A percentile compares a stretch with the other conserved stretches of the same genome.
These are phyloP conservation scores for Sternarchorhynchus goeldii DNA, from an alignment of 2,797 vertebrate genomes.

Conservation along the genomic window DNA sequence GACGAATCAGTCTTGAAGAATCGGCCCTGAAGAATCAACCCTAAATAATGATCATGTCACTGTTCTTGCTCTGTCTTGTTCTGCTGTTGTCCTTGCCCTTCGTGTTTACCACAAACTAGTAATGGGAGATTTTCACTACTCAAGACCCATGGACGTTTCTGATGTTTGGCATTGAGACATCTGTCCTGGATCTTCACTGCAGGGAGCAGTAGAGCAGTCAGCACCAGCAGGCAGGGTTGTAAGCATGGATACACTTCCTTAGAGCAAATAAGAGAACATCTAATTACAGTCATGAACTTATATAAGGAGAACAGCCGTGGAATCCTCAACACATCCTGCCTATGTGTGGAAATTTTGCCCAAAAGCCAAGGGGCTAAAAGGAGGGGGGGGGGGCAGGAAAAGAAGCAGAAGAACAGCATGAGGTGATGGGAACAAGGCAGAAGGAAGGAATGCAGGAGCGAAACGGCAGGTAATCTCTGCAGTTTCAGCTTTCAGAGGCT, in stretches of 20 bases:
- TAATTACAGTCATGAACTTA: slow-evolving; percentile 59
- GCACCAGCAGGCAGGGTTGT: neutral
- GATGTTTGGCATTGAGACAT: neutral
- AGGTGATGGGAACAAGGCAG: neutral
- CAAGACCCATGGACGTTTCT: too few species aligned
- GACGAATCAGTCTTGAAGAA: neutral
- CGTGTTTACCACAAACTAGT: neutral
- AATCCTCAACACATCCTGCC: slow-evolving; percentile 47
- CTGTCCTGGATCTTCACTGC: neutral
- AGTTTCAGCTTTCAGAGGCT: neutral
- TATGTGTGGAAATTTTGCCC: slow-evolving; percentile 51
- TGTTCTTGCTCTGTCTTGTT: neutral
- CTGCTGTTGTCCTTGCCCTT: neutral
- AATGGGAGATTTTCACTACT: neutral
- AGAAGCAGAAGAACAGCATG: neutral
- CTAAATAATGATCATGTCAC: neutral
- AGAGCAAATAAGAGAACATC: slow-evolving; percentile 38
- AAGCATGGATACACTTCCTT: slow-evolving; percentile 41
- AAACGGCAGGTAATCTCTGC: neutral
- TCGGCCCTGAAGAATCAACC: too few species aligned
- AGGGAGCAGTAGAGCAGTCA: neutral
- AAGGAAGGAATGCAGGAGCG: neutral
- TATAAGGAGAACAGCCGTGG: slow-evolving; percentile 39
- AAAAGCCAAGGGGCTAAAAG: slow-evolving; percentile 18
- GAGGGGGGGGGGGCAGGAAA: slow-evolving; percentile 7